phyloP scores from a whole-genome alignment of 2,888 invertebrate genomes.

The Cactoblastis cactorum region DNA sequence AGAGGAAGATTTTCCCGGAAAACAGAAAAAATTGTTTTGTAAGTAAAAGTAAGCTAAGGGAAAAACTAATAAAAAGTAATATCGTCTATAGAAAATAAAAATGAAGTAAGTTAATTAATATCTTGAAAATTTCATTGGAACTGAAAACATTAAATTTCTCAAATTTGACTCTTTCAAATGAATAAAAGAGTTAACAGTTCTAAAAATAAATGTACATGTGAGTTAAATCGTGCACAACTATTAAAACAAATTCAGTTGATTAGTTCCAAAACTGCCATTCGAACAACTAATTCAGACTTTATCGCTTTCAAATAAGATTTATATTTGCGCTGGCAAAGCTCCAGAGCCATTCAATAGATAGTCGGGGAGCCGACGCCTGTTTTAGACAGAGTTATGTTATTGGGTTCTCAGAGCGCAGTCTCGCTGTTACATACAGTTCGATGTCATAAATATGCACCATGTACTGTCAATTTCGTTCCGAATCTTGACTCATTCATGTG shows the following conservation, averaged over 20 bases:
- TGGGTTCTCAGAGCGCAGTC: neutral
- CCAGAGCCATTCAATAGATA: conserved; percentile 11
- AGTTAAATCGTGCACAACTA: neutral
- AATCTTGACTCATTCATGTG: neutral
- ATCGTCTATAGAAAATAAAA: too few relatives aligned
- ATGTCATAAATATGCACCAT: neutral
- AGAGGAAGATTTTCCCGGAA: too few relatives aligned
- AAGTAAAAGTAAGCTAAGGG: too few relatives aligned
- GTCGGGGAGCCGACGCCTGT: conserved; percentile 3
- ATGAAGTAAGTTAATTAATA: too few relatives aligned
- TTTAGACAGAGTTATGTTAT: conserved; percentile 9
- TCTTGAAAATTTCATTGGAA: neutral
- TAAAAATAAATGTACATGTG: neutral
- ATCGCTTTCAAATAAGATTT: neutral
- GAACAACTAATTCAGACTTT: neutral
- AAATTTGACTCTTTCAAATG: too few relatives aligned
- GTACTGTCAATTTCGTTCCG: neutral
- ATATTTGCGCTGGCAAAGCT: conserved; percentile 1
- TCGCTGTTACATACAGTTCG: conserved; percentile 2
- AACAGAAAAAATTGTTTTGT: too few relatives aligned
- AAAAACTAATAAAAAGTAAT: too few relatives aligned
- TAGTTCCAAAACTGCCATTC: conserved; percentile 1
- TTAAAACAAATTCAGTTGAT: conserved; percentile 4
- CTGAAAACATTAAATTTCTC: neutral
- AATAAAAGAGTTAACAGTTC: neutral